Base-by-base conservation (phyloP, 2,888 invertebrate genomes). In the Lepas anatifera region DNA sequence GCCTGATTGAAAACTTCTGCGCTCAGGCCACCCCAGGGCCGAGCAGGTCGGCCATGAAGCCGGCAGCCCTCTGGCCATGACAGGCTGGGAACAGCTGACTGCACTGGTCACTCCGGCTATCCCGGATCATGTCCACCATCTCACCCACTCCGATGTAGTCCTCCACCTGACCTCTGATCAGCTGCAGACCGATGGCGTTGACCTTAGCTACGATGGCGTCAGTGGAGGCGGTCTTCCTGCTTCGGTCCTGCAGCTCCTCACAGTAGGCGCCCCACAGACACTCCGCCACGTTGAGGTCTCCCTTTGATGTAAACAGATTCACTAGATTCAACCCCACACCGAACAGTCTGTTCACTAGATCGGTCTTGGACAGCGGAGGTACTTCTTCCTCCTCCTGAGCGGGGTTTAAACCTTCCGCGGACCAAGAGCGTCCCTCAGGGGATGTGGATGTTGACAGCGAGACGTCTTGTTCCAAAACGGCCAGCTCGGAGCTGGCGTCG, bases 211-310 rank as follows among this genome's bases (percentile, higher is more conserved):
- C 58, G 58, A 58, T 32, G 58, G 32, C 32, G 58, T 58, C 58
- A 22, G 32, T 6, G 58, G 18, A 22, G 58, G 25, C 58, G 58
- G 27, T 18, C n/a, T n/a, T n/a, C 6, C 18, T 6, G 58, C 32
- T 32, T 18, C 58, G 58, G 3, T 32, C 32, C 58, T 58, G 58
- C 58, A 58, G 58, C 18, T 58, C 58, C 58, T 58, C 58, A 32
- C 58, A 58, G 58, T 58, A 58, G 58, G 58, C 58, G 32, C 58
- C 58, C 58, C 58, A 58, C 16, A 58, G 32, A 16, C 58, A 58
- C 32, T 58, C 58, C 32, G 58, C 27, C 1, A 58, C 6, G 32
- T 32, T 32, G 32, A 58, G 58, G 6, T 32, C 58, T 18, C 32
- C 18, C 58, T 58, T 32, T 10, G 32, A 3, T 22, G 58, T 58